A percentile compares a stretch with the other conserved stretches of the same genome.
Evolutionary conservation across 2,797 vertebrate species (phyloP).

Genomic region (Urosaurus nigricauda): DNA sequence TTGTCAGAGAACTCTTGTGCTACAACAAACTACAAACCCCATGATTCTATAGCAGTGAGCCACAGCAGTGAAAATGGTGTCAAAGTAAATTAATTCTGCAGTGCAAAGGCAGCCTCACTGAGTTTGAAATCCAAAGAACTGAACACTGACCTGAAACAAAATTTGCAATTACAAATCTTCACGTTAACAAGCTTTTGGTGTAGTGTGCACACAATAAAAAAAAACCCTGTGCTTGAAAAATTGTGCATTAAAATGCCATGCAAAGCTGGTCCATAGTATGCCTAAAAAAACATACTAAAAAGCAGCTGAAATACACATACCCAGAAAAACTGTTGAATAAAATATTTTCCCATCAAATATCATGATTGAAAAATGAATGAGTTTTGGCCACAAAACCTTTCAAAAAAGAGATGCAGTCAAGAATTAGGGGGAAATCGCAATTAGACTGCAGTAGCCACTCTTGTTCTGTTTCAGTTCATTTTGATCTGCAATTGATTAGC

Average conservation of each 20-base stretch:
- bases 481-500: constrained; percentile 69
- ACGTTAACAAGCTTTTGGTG: neutral
- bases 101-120: neutral
- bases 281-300: no score
- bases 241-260: neutral
- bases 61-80: no score
- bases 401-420: no score
- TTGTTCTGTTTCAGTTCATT: constrained; percentile 23
- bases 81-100: no score
- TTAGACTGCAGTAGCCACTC: neutral
- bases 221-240: neutral
- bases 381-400: neutral
- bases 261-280: neutral
- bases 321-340: neutral
- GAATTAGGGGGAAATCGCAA: neutral
- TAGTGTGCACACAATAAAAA: neutral
- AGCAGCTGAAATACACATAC: neutral
- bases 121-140: neutral
- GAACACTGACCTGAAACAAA: neutral
- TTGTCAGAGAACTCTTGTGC: no score
- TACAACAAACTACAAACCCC: no score
- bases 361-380: no score
- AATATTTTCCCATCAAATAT: neutral
- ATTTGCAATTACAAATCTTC: neutral
- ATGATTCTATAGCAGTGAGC: no score